Evolutionary conservation across 2,113 vertebrate species (phyloP).

Genomic region (Plectropomus leopardus): DNA sequence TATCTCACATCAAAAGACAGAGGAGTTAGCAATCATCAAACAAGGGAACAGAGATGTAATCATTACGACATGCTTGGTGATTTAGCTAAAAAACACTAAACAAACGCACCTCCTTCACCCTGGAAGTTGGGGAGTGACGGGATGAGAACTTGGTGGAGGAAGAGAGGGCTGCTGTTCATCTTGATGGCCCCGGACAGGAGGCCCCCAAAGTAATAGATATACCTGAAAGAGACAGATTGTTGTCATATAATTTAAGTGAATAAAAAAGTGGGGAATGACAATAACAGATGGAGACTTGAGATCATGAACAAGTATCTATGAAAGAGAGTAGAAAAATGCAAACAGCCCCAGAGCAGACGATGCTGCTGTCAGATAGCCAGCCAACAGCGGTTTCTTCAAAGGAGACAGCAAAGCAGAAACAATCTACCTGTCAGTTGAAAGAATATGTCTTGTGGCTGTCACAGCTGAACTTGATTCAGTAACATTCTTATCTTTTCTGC

Average conservation of each 20-base stretch:
- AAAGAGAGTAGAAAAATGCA: slow-evolving; percentile 11
- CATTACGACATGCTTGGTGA: background rate
- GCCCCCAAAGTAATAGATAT: slow-evolving; percentile 94
- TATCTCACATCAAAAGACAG: background rate
- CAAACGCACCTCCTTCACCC: slow-evolving; percentile 84
- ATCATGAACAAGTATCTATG: background rate
- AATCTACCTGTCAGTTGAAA: background rate
- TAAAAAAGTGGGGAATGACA: background rate
- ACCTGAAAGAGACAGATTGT: slow-evolving; percentile 78
- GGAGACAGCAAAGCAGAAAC: background rate
- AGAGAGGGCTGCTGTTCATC: slow-evolving; percentile 94
- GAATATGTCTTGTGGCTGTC: background rate
- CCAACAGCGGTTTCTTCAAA: background rate
- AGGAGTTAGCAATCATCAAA: background rate
- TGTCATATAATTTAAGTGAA: background rate
- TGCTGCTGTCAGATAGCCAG: slow-evolving; percentile 20
- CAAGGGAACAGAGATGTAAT: background rate
- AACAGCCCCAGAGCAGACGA: background rate
- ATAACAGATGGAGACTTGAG: slow-evolving; percentile 20
- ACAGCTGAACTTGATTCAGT: background rate
- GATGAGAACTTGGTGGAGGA: slow-evolving; percentile 92
- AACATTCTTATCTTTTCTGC: background rate
- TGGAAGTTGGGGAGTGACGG: slow-evolving; percentile 91
- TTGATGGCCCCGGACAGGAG: slow-evolving; percentile 92
- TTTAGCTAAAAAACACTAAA: background rate